These are phyloP conservation scores for Apamea crenata DNA, from an alignment of 2,888 invertebrate species.

Conservation along the genomic window DNA sequence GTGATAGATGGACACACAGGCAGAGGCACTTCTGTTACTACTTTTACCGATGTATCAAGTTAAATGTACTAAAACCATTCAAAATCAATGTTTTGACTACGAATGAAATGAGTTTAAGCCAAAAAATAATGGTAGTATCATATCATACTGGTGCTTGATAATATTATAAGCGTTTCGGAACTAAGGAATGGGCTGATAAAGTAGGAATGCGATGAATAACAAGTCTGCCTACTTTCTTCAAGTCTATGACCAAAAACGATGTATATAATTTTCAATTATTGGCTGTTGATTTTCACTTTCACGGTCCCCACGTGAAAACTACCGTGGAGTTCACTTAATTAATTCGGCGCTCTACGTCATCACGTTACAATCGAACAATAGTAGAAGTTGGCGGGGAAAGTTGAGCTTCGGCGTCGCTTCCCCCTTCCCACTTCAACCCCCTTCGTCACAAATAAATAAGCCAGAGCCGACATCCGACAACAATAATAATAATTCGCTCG, in stretches of 20 bases:
- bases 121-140: not conserved
- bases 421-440: constrained; percentile 76
- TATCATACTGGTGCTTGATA: constrained; percentile 5
- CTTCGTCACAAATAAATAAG: constrained; percentile 88
- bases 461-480: constrained; percentile 86
- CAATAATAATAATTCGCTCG: constrained; percentile 89
- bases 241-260: not conserved
- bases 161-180: not conserved
- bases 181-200: not conserved
- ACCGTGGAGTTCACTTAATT: constrained; percentile 57
- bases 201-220: not conserved
- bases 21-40: too few species aligned
- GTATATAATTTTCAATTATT: constrained; percentile 6
- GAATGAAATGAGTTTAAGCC: not conserved
- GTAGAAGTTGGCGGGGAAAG: constrained; percentile 80
- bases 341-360: constrained; percentile 65
- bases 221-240: not conserved
- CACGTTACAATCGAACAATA: constrained; percentile 75
- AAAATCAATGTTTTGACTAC: not conserved
- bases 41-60: not conserved
- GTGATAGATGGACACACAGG: not conserved
- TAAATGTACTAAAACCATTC: not conserved
- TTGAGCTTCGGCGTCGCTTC: constrained; percentile 76
- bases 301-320: constrained; percentile 22
- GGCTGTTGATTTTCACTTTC: constrained; percentile 37